Percentiles rank a stretch among this genome's conserved stretches.
Evolutionary conservation across 2,797 vertebrate species (phyloP).

Genomic region (Limnodromus scolopaceus): DNA sequence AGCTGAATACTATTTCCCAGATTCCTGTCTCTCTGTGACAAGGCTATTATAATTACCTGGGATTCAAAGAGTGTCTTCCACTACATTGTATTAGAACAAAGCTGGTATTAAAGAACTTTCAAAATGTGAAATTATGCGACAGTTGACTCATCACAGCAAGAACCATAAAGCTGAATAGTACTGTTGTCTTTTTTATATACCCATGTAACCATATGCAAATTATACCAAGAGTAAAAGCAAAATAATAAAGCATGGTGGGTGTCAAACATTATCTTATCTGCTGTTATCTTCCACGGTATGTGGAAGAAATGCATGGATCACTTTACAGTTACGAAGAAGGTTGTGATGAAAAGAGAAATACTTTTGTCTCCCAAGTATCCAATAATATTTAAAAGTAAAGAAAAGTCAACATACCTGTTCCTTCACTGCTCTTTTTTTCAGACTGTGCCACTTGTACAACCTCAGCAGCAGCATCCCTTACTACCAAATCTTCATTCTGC

Average conservation of each 20-base stretch:
- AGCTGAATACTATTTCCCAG: not conserved
- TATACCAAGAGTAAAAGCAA: not conserved
- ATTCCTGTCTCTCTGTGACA: not conserved
- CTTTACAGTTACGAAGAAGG: not conserved
- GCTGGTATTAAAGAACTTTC: not conserved
- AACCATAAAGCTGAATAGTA: not conserved
- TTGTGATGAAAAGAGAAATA: not conserved
- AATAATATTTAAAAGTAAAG: not conserved
- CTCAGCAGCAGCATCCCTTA: constrained; percentile 86
- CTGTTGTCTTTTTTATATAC: not conserved
- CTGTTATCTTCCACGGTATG: not conserved
- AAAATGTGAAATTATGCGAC: not conserved
- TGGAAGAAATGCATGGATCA: not conserved
- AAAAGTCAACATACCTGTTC: constrained; percentile 67
- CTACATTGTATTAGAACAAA: not conserved
- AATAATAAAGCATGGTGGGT: not conserved
- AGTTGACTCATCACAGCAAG: not conserved
- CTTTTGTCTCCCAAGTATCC: not conserved
- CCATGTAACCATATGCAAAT: not conserved
- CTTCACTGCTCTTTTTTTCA: constrained; percentile 52
- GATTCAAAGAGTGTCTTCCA: not conserved
- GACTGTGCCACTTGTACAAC: constrained; percentile 79
- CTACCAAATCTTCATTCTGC: constrained; percentile 91
- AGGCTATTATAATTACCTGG: not conserved
- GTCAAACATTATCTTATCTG: not conserved